Evolutionary conservation across 2,797 vertebrate species (phyloP), one percentile per base, ranked within the genome.

Genomic region (Hypotaenidia philippensis): DNA sequence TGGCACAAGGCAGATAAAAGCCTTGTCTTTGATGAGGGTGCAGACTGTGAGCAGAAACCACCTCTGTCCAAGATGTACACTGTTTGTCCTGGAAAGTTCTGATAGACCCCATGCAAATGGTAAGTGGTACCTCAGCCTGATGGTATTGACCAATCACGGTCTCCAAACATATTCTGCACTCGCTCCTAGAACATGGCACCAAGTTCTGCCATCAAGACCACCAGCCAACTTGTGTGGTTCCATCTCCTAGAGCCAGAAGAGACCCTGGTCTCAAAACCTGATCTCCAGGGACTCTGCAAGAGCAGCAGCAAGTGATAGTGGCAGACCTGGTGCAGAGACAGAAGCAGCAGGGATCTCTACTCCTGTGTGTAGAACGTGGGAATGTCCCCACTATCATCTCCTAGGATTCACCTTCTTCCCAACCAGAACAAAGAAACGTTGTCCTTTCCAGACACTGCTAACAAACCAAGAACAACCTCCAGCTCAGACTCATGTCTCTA

Each of bases 401-500:
- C 47, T 36, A 66, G 52, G 64, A 87, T 55, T 36, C 56, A 71
- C 68, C 41, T 84, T 53, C 90, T 90, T 80, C 69, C 61, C 63
- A 83, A 50, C 10, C 32, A 41, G 83, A 71, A 77, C 78, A 78
- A 47, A 27, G n/a, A 71, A 74, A 83, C 47, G 68, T 71, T 59
- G 65, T 70, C 76, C 81, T 96, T 76, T 63, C 70, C 64, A 84
- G 66, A 72, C 31, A 21, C 84, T 66, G 65, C 75, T 89, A 85
- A 74, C 38, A 87, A 60, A 89, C 71, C 76, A 87, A 92, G 89
- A 96, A 76, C 76, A 64, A 96, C 65, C 69, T 91, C 82, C 40
- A 89, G 70, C 91, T 91, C 59, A 40, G 83, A 65, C 32, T 83
- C 44, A 20, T 72, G 82, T 91, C 59, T 52, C 61, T 22, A 31